Base-by-base conservation (phyloP, 2,888 invertebrate genomes). In the Nowickia ferox region DNA sequence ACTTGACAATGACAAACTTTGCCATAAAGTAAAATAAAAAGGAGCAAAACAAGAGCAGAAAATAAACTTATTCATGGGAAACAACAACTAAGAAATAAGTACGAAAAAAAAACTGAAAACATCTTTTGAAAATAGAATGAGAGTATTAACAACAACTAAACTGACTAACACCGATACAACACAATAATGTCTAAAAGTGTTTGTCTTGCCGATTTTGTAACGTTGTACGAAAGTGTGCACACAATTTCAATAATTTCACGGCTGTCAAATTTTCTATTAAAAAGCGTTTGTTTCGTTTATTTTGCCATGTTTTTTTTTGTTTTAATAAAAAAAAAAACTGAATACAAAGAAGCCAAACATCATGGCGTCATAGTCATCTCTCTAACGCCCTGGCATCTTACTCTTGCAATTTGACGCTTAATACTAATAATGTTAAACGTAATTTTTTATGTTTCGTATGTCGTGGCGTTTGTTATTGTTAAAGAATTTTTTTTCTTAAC, bases 181-280 rank as follows among this genome's bases (percentile, higher is more conserved):
- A 63, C 63, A 51, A 63, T 13, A 17, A 9, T 46, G 42, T 9
- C 40, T 53, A n/a, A n/a, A 53, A 40, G 22, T 42, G 15, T 30
- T 44, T 78, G 30, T 44, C n/a, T n/a, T 19, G 46, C 55, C 46
- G 17, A 44, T 76, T 13, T 44, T 75, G 15, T 15, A 10, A 22
- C 9, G 42, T 38, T 57, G 55, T 40, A 53, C 13, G 44, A 61
- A 38, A 71, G 51, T 84, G 53, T 77, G 53, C 59, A 86, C 69
- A 71, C 76, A 79, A 83, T 83, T 86, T 83, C 86, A 88, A 89
- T 89, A 88, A 89, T 89, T 89, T 89, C 89, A 89, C 88, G 89
- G 88, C 88, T 88, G 88, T 88, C 88, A 89, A 89, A 88, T 88
- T 88, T 88, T 88, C 88, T 89, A 88, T 89, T 88, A 87, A 88